Percentiles rank a stretch among this genome's conserved stretches.
Conservation (phyloP, 2,797 vertebrate genomes). For the Pagetopsis macropterus region DNA sequence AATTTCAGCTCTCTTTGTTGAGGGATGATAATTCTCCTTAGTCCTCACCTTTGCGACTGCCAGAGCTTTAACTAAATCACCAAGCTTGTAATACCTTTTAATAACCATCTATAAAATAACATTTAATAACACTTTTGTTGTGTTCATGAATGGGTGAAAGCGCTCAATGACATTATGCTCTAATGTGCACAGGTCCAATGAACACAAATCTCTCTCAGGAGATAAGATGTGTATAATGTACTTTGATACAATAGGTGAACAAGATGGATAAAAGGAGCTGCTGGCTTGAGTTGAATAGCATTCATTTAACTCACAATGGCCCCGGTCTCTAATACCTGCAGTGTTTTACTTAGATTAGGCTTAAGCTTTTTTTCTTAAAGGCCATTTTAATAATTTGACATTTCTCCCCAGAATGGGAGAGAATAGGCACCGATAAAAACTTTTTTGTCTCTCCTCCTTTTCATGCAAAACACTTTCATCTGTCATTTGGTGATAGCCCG, state of each 20-base stretch:
- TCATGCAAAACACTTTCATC: slow-evolving; percentile 84
- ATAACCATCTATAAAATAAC: slow-evolving; percentile 63
- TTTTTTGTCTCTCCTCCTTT: slow-evolving; percentile 65
- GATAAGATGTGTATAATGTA: slow-evolving; percentile 64
- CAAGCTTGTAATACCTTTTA: slow-evolving; percentile 47
- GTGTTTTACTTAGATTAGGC: slow-evolving; percentile 84
- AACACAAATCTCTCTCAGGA: slow-evolving; percentile 70
- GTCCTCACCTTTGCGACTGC: slow-evolving; percentile 22
- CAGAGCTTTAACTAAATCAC: slow-evolving; percentile 59
- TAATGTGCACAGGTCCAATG: slow-evolving; percentile 56
- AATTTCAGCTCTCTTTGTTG: slow-evolving; percentile 61
- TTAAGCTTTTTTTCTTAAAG: slow-evolving; percentile 80
- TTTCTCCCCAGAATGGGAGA: slow-evolving; percentile 79
- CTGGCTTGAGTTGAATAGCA: slow-evolving; percentile 74
- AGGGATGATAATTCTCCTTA: not conserved
- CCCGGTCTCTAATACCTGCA: slow-evolving; percentile 76
- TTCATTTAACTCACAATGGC: slow-evolving; percentile 80
- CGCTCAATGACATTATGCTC: slow-evolving; percentile 46
- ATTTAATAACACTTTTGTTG: slow-evolving; percentile 54
- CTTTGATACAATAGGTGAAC: slow-evolving; percentile 77
- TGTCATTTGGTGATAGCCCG: slow-evolving; percentile 83
- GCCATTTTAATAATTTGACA: slow-evolving; percentile 85
- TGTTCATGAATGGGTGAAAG: slow-evolving; percentile 54
- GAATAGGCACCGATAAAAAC: slow-evolving; percentile 81
- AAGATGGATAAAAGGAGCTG: slow-evolving; percentile 76